Percentiles rank a stretch among this genome's conserved stretches.
Conservation (phyloP, 2,888 invertebrate genomes). For the Mythimna lalbum region DNA sequence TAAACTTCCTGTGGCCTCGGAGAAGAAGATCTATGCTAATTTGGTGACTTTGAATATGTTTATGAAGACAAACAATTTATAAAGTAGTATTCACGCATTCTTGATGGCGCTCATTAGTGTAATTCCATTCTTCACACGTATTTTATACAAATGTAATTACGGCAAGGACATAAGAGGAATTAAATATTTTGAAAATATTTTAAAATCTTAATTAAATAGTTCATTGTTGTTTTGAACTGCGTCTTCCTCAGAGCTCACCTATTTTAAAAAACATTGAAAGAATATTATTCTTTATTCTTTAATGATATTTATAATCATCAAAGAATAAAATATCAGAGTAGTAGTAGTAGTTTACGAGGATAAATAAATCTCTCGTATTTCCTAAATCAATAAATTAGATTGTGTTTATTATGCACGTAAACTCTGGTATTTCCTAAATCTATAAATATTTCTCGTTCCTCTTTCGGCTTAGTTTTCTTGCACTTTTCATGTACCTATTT, state of each 20-base stretch:
- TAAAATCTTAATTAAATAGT: background rate
- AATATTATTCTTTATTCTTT: too few species aligned
- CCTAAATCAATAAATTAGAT: too few species aligned
- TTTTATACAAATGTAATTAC: background rate
- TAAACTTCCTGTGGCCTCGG: background rate
- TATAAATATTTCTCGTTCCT: too few species aligned
- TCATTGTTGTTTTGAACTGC: background rate
- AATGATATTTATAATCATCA: too few species aligned
- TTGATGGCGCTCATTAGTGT: slow-evolving; percentile 5
- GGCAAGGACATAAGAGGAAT: background rate
- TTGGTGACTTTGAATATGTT: background rate
- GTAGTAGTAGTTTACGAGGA: too few species aligned
- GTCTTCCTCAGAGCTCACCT: background rate
- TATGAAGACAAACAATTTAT: slow-evolving; percentile 7
- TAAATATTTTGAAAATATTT: background rate
- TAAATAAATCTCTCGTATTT: too few species aligned
- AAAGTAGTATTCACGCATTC: slow-evolving; percentile 13
- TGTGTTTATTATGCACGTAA: too few species aligned
- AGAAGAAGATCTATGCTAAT: background rate
- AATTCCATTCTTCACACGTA: slow-evolving; percentile 34
- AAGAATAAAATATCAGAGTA: too few species aligned
- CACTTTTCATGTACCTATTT: too few species aligned
- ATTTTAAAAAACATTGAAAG: too few species aligned
- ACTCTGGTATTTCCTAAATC: too few species aligned
- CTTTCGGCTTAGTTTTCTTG: too few species aligned